Conservation (phyloP, 2,113 vertebrate genomes). For the Phaethon lepturus region DNA sequence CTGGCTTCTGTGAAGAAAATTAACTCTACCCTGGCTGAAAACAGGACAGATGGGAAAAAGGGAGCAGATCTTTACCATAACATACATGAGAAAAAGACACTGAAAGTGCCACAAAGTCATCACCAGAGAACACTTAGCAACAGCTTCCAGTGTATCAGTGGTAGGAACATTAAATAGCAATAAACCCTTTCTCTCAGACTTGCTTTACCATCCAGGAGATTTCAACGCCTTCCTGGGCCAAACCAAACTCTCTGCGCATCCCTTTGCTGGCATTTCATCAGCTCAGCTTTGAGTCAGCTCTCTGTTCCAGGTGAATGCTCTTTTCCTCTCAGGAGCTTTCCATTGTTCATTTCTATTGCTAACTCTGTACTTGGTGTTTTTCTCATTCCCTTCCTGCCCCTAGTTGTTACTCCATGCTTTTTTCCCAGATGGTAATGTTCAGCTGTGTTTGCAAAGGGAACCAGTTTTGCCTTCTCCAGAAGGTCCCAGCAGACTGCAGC, state of each 20-base stretch:
- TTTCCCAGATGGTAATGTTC: background rate
- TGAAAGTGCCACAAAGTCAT: background rate
- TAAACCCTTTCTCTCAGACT: background rate
- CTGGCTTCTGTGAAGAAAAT: too few species aligned
- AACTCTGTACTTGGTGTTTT: background rate
- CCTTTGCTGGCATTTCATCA: background rate
- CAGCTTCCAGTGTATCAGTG: background rate
- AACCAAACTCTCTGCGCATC: background rate
- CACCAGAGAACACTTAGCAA: background rate
- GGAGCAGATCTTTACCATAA: background rate
- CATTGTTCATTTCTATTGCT: background rate
- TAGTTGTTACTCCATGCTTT: background rate
- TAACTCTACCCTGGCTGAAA: too few species aligned
- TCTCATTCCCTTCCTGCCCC: background rate
- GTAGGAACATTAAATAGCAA: background rate
- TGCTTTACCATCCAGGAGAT: background rate
- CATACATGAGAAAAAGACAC: background rate
- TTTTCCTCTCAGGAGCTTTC: background rate
- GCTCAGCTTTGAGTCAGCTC: background rate
- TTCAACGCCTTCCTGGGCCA: background rate
- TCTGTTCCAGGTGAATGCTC: background rate
- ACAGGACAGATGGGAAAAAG: background rate
- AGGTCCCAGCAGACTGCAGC: background rate
- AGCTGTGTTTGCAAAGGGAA: background rate
- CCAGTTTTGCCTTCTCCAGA: background rate